Conservation (phyloP, 2,113 vertebrate species). For the Colistium nudipinnis region DNA sequence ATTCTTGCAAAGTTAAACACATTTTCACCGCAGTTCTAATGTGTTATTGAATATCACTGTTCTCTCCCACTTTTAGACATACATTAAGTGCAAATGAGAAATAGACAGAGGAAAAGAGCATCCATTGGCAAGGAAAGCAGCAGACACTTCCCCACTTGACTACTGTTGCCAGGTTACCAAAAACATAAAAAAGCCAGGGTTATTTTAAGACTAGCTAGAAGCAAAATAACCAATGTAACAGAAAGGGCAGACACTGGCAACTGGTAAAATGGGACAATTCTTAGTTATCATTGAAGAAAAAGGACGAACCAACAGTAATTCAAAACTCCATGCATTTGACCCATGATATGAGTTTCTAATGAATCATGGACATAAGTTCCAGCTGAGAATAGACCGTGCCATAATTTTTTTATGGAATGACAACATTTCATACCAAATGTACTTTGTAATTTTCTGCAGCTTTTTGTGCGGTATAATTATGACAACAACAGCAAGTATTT, state of each 20-base stretch:
- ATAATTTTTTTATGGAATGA: not conserved
- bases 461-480: not conserved
- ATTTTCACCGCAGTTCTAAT: too few species aligned
- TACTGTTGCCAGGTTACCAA: constrained; percentile 69
- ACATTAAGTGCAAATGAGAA: constrained; percentile 26
- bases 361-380: not conserved
- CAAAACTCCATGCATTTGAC: not conserved
- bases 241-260: constrained; percentile 30
- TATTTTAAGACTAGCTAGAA: constrained; percentile 60
- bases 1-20: not conserved
- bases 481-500: too few species aligned
- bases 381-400: not conserved
- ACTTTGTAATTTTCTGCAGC: not conserved
- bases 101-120: constrained; percentile 38
- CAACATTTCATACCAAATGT: not conserved
- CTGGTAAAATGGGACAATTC: constrained; percentile 34
- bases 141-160: constrained; percentile 57
- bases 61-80: not conserved
- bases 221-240: constrained; percentile 44
- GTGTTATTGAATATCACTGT: not conserved
- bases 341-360: not conserved
- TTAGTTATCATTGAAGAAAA: not conserved
- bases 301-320: not conserved
- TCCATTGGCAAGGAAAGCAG: constrained; percentile 44
- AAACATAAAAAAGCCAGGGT: constrained; percentile 60